phyloP scores from a whole-genome alignment of 2,113 vertebrate species.

The Lathamus discolor region DNA sequence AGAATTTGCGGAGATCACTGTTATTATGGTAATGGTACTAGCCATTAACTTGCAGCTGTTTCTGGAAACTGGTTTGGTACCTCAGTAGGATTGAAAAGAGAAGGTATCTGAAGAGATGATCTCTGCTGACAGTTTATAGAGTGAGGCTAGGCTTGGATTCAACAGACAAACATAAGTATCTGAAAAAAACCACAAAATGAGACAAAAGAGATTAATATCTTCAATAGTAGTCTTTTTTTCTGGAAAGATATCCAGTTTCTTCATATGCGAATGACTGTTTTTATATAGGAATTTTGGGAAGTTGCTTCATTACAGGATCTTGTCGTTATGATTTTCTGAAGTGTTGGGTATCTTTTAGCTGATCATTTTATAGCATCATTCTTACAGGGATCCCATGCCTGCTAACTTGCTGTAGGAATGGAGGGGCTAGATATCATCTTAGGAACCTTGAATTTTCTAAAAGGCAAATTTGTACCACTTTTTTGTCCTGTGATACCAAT shows the following conservation, averaged over 20 bases:
- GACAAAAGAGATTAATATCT: background rate
- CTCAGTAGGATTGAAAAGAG: background rate
- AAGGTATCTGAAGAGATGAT: background rate
- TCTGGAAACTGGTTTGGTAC: background rate
- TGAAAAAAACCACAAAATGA: background rate
- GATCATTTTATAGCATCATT: background rate
- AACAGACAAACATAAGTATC: background rate
- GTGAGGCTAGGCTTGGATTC: background rate
- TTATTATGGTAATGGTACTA: background rate
- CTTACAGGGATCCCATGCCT: background rate
- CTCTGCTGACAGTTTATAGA: background rate
- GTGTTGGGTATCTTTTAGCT: background rate
- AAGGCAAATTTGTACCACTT: background rate
- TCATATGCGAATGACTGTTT: background rate
- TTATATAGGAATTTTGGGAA: background rate
- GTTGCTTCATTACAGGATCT: background rate
- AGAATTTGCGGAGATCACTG: background rate
- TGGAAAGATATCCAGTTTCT: background rate
- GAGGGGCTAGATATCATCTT: background rate
- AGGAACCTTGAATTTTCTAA: background rate
- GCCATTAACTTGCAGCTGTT: background rate
- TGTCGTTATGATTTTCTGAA: background rate
- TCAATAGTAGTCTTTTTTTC: background rate
- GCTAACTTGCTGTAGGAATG: background rate
- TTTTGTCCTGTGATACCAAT: background rate